These are phyloP conservation scores for Pseudomyrmex cubaensis DNA, from an alignment of 1,140 invertebrate genomes.

Conservation along the genomic window DNA sequence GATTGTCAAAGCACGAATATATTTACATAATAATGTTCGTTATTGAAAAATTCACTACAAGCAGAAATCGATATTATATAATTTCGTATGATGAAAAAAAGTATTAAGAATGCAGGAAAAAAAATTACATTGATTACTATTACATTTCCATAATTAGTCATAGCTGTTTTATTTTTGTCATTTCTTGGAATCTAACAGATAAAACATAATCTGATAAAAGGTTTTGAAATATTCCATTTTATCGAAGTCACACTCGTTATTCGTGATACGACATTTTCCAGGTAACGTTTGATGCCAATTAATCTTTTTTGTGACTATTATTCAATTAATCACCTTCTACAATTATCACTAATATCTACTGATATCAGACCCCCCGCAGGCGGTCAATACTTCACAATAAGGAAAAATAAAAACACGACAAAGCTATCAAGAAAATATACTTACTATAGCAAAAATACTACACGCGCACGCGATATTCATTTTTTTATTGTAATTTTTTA, in stretches of 20 bases:
- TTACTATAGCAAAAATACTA: too few relatives aligned
- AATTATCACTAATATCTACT: constrained; percentile 32
- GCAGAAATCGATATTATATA: background rate
- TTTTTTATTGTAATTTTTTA: too few relatives aligned
- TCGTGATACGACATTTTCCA: background rate
- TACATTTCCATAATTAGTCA: background rate
- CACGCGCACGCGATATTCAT: too few relatives aligned
- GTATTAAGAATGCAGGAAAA: background rate
- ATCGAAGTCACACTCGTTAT: background rate
- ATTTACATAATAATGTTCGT: background rate
- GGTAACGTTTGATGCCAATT: background rate
- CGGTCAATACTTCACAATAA: constrained; percentile 7
- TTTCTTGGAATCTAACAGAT: background rate
- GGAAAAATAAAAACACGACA: background rate
- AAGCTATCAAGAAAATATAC: constrained; percentile 9
- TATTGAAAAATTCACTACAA: background rate
- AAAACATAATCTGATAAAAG: background rate
- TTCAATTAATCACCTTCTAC: background rate
- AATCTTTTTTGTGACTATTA: background rate
- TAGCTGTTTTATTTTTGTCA: background rate
- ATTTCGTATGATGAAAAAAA: background rate
- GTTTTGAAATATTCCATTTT: constrained; percentile 42
- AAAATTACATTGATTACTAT: background rate
- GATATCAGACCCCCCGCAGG: constrained; percentile 53
- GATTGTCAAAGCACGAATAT: background rate